Base-by-base conservation (phyloP, 2,113 vertebrate species). In the Cheirogaleus medius region DNA sequence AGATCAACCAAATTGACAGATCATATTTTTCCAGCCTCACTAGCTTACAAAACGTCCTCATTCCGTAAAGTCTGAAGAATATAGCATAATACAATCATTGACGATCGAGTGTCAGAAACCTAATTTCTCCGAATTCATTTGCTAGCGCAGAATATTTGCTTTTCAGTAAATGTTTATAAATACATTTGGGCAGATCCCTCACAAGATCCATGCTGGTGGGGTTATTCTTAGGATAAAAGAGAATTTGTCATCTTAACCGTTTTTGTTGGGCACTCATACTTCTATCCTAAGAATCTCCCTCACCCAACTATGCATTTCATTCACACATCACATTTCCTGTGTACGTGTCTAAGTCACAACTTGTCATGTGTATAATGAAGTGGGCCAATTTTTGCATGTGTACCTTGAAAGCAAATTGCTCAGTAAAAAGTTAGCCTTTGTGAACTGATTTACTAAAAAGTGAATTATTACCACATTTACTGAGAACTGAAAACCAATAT, bases 161-260 rank as follows among this genome's bases (percentile, higher is more conserved):
- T 97, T 97, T 93, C 98, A 95, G 77, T 94, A 90, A 91, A 96
- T 80, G 90, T 97, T 97, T 34, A 13, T 97, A 97, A 98, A 97
- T 91, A 98, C 95, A 98, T 95, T 98, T 98, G 97, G 98, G 97
- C 97, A 98, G 98, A 98, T 97, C 86, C 97, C 90, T 98, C 96
- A 98, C 96, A 74, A 97, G 81, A 98, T 98, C 97, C 96, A 97
- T 90, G 98, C 94, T 95, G 60, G 96, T 94, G 94, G 97, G 97
- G 97, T 84, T 97, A 95, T 98, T 98, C 98, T 98, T 98, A 98
- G 97, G 94, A 98, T 97, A 96, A 90, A 98, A 97, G 96, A 71
- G 0, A 64, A 39, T 87, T 91, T n/a, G 66, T 23, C 44, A 37
- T 71, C 49, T 84, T 71, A 83, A 60, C 17, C 32, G 21, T 10